Evolutionary conservation across 2,888 invertebrate genomes (phyloP).

Genomic region (Gortyna flavago): DNA sequence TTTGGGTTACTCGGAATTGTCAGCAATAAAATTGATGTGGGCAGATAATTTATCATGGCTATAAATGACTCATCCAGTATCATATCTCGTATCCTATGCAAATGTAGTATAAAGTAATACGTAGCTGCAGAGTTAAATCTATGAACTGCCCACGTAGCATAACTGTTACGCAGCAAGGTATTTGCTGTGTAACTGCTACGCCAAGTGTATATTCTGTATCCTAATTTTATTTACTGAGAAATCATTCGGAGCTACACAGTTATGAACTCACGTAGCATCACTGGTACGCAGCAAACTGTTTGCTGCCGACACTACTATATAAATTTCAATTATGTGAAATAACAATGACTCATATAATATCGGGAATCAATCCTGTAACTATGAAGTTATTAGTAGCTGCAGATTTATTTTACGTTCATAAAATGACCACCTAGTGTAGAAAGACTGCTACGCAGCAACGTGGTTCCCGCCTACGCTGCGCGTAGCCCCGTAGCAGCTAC

Average conservation of each 20-base stretch:
- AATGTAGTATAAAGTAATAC: constrained; percentile 1
- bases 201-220: neutral
- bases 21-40: constrained; percentile 33
- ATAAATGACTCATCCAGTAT: constrained; percentile 44
- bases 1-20: constrained; percentile 23
- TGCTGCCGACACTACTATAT: neutral
- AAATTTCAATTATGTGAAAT: neutral
- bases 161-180: constrained; percentile 24
- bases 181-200: constrained; percentile 17
- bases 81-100: constrained; percentile 17
- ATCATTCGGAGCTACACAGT: neutral
- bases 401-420: constrained; percentile 14
- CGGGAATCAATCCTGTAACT: neutral
- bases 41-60: constrained; percentile 42
- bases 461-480: constrained; percentile 46
- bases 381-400: constrained; percentile 10
- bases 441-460: constrained; percentile 23
- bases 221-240: neutral
- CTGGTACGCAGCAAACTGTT: neutral
- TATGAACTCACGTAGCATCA: neutral
- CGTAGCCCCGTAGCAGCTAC: constrained; percentile 28
- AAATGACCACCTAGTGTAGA: constrained; percentile 6
- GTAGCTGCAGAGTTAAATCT: constrained; percentile 19
- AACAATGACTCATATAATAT: neutral
- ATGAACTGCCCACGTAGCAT: constrained; percentile 22